Conservation (phyloP, 2,888 invertebrate species). For the Parnassius orleans region DNA sequence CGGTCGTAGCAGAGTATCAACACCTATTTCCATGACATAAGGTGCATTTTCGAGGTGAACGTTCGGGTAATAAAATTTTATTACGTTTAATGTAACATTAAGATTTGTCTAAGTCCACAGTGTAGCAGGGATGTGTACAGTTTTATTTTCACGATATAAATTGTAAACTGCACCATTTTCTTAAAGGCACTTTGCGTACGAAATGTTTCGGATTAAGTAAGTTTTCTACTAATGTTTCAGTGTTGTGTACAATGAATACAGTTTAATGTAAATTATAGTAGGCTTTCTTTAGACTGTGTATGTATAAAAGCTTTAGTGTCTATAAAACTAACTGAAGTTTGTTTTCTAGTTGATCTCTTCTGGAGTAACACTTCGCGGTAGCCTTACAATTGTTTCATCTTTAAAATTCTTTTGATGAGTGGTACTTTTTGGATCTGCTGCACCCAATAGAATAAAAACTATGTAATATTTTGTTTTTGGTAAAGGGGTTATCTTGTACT, state of each 20-base stretch:
- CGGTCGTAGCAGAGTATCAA: no score
- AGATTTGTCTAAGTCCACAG: no score
- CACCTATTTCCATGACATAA: neutral
- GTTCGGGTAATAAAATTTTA: no score
- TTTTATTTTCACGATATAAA: constrained; percentile 5
- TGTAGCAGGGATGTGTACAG: neutral
- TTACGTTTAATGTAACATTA: no score
- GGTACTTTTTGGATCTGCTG: no score
- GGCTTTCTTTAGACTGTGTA: constrained; percentile 54
- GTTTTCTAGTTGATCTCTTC: constrained; percentile 4
- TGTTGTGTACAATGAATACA: constrained; percentile 49
- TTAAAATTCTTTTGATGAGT: no score
- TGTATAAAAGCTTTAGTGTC: constrained; percentile 39
- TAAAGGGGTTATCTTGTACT: no score
- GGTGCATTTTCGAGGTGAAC: neutral
- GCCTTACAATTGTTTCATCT: no score
- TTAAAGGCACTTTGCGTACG: neutral
- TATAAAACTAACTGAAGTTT: constrained; percentile 1
- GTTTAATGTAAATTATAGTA: constrained; percentile 21
- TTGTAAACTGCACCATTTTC: constrained; percentile 4
- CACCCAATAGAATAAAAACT: no score
- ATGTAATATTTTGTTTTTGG: no score
- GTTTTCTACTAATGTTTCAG: constrained; percentile 36
- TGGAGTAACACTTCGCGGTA: neutral
- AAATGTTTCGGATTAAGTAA: neutral